phyloP scores from a whole-genome alignment of 2,797 vertebrate genomes.

The Loriculus beryllinus region DNA sequence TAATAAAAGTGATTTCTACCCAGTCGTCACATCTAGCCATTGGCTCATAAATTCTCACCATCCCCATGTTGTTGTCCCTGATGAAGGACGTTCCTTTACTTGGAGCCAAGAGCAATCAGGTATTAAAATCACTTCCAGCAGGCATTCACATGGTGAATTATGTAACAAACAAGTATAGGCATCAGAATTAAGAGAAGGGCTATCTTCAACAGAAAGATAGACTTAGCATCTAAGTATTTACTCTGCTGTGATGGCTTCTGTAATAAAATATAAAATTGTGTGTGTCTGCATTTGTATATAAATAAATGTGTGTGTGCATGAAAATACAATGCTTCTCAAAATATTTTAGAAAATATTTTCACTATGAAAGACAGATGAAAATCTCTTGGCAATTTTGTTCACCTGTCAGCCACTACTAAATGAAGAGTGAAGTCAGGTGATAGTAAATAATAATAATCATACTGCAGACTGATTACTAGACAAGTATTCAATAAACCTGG shows the following conservation, averaged over 20 bases:
- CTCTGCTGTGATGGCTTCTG: background rate
- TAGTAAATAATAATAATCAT: conserved; percentile 52
- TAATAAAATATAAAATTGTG: background rate
- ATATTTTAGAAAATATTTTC: conserved; percentile 5
- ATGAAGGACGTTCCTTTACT: conserved; percentile 51
- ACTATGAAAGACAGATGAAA: background rate
- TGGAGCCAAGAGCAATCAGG: conserved; percentile 27
- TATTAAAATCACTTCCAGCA: conserved; percentile 44
- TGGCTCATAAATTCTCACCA: conserved; percentile 54
- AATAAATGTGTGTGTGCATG: background rate
- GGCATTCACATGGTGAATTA: background rate
- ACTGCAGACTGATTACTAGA: conserved; percentile 42
- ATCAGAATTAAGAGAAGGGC: background rate
- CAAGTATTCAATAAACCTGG: conserved; percentile 45
- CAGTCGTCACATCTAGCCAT: conserved; percentile 27
- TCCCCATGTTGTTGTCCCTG: background rate
- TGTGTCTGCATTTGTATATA: background rate
- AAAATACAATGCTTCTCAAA: background rate
- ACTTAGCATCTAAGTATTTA: background rate
- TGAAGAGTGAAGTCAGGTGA: conserved; percentile 24
- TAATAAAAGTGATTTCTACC: conserved; percentile 69
- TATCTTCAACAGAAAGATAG: background rate
- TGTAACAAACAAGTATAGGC: background rate
- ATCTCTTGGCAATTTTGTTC: conserved; percentile 1
- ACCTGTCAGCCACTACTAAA: background rate